Evolutionary conservation across 2,888 invertebrate species (phyloP), one percentile per base, ranked within the genome.

Genomic region (Parnassius apollo): DNA sequence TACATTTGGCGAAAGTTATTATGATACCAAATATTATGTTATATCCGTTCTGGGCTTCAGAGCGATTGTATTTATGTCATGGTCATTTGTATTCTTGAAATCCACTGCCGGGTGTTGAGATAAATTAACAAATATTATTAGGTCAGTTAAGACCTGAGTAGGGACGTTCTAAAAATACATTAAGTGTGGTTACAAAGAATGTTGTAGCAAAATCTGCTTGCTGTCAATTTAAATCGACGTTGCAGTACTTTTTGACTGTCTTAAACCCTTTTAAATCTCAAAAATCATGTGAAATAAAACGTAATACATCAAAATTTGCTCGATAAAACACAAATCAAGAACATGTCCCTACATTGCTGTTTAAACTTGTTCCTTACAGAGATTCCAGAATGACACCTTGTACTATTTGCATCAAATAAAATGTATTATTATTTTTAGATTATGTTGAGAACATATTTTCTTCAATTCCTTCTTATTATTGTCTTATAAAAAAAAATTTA

Each of bases 51-150:
- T 72, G 71, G 74, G 73, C 69, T 63, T 77, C 76, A 69, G 66
- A 71, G 70, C 76, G 70, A 66, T 70, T 61, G 65, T 72, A 84
- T 81, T 75, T 81, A 68, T 86, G 88, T 85, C 88, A 88, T 66
- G 88, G 88, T 70, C 84, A 73, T 66, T 65, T 72, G 73, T 75
- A 68, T 71, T 80, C 77, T 71, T 69, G 67, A 75, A 75, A 77
- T 82, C 82, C 81, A 84, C 75, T 79, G 76, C 79, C 76, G 79
- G 78, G 74, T 83, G 81, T 80, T 80, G 75, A 78, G 75, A 80
- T 79, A 79, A 73, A 70, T 72, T 69, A 72, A 71, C 25, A 74
- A 78, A 75, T 78, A 70, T 76, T 76, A 68, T 76, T 76, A 68
- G 74, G 71, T 74, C 75, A 73, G 13, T 8, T 42, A 35, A 18